These are phyloP conservation scores for Apamea epomidion DNA, from an alignment of 2,888 invertebrate species.

Conservation along the genomic window DNA sequence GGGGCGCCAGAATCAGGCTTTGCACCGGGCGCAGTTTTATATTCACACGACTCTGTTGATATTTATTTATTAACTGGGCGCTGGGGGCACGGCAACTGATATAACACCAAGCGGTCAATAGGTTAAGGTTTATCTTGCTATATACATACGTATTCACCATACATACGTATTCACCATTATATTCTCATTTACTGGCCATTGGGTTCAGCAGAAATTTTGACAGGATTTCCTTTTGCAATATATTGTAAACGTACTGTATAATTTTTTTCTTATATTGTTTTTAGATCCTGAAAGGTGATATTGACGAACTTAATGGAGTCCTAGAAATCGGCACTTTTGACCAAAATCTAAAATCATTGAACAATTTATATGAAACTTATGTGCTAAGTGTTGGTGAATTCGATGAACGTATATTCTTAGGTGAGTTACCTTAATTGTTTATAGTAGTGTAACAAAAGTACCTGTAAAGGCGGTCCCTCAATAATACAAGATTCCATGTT, in stretches of 20 bases:
- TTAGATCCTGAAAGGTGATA: conserved; percentile 94
- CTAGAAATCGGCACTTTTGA: conserved; percentile 96
- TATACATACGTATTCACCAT: background rate
- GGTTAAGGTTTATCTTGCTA: background rate
- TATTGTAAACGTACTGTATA: background rate
- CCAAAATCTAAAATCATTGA: conserved; percentile 95
- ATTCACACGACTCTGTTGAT: background rate
- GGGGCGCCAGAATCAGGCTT: background rate
- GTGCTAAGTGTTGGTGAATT: conserved; percentile 98
- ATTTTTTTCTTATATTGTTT: background rate
- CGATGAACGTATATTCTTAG: conserved; percentile 98
- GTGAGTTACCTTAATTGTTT: conserved; percentile 84
- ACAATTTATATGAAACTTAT: conserved; percentile 97
- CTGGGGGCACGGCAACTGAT: background rate
- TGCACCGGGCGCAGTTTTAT: background rate
- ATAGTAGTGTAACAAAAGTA: background rate
- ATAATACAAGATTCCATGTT: too few species aligned
- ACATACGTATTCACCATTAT: background rate
- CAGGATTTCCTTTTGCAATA: background rate
- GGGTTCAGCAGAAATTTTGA: background rate
- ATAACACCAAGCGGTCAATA: background rate
- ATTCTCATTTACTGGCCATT: background rate
- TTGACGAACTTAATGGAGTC: conserved; percentile 92
- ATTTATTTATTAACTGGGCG: too few species aligned
- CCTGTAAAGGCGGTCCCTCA: background rate